Base-by-base conservation (phyloP, 2,888 invertebrate genomes). In the Smittia aterrima region DNA sequence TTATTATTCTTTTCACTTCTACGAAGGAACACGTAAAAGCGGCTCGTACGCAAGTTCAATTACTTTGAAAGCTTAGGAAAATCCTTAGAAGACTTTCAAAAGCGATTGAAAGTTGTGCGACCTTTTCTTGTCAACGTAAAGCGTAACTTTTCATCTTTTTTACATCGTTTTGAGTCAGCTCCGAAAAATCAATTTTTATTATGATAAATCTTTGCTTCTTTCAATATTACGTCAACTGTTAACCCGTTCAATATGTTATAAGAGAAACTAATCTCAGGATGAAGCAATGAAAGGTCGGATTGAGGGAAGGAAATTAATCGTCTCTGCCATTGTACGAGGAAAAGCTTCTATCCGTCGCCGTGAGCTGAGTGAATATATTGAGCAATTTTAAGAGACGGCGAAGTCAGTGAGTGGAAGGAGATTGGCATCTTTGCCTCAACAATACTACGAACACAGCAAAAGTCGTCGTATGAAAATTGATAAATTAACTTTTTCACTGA, bases 291-390 rank as follows among this genome's bases (percentile, higher is more conserved):
- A 58, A 18, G 58, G 58, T 9, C 7, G 58, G 18, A 58, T 22
- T 18, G n/a, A 67, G n/a, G 67, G n/a, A 67, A 67, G 67, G 25
- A 67, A 67, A 67, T 67, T 67, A 67, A 67, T 67, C 67, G 67
- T 47, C 67, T 67, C 25, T 67, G 58, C 18, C 47, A 47, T 66
- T 66, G 38, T 38, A 38, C 18, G 32, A n/a, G n/a, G 16, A 20
- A 58, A 1, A 22, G 18, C 22, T 27, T 66, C 38, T 11, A 18
- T 67, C 67, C 67, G 67, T 41, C 7, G 22, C 67, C 67, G 41
- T 22, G 4, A 67, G 41, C 41, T 22, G 22, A 41, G 22, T n/a
- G n/a, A 20, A 38, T 22, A 13, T n/a, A 67, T 41, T 13, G 22
- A 47, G 38, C 9, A 24, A 6, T 20, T 41, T 24, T 38, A 67